Conservation (phyloP, 2,113 vertebrate species). For the Phoxinus phoxinus region DNA sequence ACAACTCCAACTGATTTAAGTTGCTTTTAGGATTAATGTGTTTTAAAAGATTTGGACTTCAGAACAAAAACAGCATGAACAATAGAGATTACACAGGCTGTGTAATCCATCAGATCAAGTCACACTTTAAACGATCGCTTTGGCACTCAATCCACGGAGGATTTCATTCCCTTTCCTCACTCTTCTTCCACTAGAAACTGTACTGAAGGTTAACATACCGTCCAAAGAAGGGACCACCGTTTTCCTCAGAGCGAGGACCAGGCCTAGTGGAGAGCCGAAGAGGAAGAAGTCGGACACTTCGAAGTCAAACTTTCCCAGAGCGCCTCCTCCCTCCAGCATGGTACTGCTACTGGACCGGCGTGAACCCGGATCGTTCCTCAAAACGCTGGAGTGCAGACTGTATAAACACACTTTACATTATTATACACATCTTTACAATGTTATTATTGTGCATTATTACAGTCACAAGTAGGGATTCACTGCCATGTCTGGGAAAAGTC, state of each 20-base stretch:
- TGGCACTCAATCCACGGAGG: background rate
- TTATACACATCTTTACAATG: background rate
- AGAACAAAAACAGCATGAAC: background rate
- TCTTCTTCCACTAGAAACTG: background rate
- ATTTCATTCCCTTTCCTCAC: too few relatives aligned
- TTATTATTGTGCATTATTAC: background rate
- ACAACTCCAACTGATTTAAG: background rate
- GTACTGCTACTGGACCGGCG: conserved; percentile 90
- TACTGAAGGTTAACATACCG: conserved; percentile 71
- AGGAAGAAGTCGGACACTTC: conserved; percentile 96
- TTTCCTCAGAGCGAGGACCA: conserved; percentile 95
- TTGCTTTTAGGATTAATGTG: conserved; percentile 2
- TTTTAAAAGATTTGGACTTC: conserved; percentile 1
- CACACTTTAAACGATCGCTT: background rate
- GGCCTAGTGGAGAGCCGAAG: conserved; percentile 91
- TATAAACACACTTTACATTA: conserved; percentile 1
- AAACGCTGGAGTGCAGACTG: conserved; percentile 91
- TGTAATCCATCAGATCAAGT: background rate
- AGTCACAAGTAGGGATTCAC: background rate
- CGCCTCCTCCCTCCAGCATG: conserved; percentile 84
- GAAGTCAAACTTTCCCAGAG: conserved; percentile 88
- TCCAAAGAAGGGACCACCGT: conserved; percentile 89
- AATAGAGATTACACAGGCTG: background rate
- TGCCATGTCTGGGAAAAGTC: background rate
- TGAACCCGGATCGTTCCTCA: conserved; percentile 84